A percentile compares a stretch with the other conserved stretches of the same genome.
Evolutionary conservation across 2,113 vertebrate species (phyloP).

Genomic region (Oreochromis niloticus): DNA sequence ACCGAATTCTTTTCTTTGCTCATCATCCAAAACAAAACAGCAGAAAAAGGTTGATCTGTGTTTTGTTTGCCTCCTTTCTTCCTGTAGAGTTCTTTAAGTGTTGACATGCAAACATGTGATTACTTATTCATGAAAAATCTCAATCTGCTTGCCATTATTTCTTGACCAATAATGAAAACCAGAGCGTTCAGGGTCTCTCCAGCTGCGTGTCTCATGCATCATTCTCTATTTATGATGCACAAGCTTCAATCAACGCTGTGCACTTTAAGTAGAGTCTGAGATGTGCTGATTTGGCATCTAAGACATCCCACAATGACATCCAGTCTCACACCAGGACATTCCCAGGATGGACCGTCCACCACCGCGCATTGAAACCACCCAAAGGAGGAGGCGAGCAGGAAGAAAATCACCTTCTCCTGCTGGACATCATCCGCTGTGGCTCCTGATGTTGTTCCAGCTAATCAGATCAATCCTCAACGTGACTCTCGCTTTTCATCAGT

Average conservation of each 20-base stretch:
- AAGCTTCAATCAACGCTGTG: background rate
- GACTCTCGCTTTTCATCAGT: background rate
- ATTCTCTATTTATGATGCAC: background rate
- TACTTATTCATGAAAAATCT: background rate
- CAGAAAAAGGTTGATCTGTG: background rate
- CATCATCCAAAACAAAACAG: background rate
- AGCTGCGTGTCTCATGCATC: background rate
- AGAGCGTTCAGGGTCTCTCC: background rate
- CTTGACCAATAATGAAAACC: background rate
- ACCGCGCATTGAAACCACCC: background rate
- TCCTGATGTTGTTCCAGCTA: background rate
- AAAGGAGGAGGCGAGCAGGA: background rate
- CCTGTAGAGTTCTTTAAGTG: background rate
- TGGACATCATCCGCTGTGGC: background rate
- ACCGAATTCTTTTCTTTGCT: background rate
- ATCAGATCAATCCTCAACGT: background rate
- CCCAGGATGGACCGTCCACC: background rate
- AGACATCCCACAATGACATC: background rate
- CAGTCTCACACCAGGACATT: background rate
- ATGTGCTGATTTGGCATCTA: background rate
- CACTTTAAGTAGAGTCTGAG: background rate
- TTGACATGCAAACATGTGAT: background rate
- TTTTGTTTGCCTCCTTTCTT: background rate
- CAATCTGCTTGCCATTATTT: background rate
- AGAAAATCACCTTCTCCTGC: background rate